Conservation (phyloP, 2,888 invertebrate genomes). For the Amphimallon solstitiale region DNA sequence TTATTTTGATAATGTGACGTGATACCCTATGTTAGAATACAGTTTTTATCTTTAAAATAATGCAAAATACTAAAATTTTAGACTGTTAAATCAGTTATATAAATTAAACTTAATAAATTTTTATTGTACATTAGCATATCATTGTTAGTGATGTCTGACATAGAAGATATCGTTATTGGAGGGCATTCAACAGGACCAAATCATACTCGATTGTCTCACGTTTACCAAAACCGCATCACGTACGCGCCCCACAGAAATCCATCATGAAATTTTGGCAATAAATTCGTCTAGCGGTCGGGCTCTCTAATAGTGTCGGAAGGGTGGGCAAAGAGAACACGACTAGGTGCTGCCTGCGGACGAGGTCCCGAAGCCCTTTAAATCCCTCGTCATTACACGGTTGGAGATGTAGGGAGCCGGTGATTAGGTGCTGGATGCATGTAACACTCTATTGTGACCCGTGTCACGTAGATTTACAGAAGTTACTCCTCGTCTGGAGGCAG, state of each 20-base stretch:
- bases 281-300: slow-evolving; percentile 16
- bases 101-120: too few relatives aligned
- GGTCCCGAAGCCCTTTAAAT: slow-evolving; percentile 4
- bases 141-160: too few relatives aligned
- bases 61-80: too few relatives aligned
- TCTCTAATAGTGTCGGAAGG: not conserved
- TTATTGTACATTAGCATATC: too few relatives aligned
- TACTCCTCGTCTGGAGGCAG: not conserved
- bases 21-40: too few relatives aligned
- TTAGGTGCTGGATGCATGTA: slow-evolving; percentile 23
- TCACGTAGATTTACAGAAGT: slow-evolving; percentile 27
- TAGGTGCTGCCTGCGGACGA: too few relatives aligned
- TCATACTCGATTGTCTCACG: not conserved
- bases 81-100: too few relatives aligned
- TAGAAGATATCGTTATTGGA: not conserved
- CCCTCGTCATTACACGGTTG: slow-evolving; percentile 24
- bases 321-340: not conserved
- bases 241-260: slow-evolving; percentile 5
- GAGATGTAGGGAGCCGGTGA: slow-evolving; percentile 25
- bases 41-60: too few relatives aligned
- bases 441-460: slow-evolving; percentile 25
- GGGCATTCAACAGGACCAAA: not conserved
- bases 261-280: slow-evolving; percentile 25
- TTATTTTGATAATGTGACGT: too few relatives aligned
- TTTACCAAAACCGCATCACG: slow-evolving; percentile 16